phyloP scores from a whole-genome alignment of 2,888 invertebrate species.

The Melieria picta region DNA sequence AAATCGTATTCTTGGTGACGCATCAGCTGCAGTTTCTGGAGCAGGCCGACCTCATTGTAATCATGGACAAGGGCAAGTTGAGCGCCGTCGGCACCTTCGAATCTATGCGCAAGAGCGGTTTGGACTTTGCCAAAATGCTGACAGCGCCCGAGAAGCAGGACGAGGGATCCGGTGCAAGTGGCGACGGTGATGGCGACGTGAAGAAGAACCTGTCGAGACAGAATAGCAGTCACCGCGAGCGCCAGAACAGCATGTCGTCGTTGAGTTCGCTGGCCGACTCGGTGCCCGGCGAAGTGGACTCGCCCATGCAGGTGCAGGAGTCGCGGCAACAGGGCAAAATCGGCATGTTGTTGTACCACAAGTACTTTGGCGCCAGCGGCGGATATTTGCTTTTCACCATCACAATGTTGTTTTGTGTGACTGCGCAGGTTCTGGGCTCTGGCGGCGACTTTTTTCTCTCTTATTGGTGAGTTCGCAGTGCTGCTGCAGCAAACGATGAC shows the following conservation, averaged over 20 bases:
- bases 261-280: conserved; percentile 70
- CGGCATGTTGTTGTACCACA: conserved; percentile 71
- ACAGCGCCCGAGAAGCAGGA: conserved; percentile 68
- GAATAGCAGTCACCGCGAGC: conserved; percentile 52
- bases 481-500: not conserved
- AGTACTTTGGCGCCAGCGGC: conserved; percentile 79
- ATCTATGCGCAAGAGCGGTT: conserved; percentile 76
- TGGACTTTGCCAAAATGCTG: conserved; percentile 81
- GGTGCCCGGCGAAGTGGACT: conserved; percentile 63
- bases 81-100: conserved; percentile 75
- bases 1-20: conserved; percentile 81
- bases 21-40: conserved; percentile 86
- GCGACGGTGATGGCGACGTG: conserved; percentile 39
- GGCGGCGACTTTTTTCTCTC: conserved; percentile 82
- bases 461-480: conserved; percentile 70
- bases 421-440: conserved; percentile 78
- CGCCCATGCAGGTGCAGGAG: conserved; percentile 69
- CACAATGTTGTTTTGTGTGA: conserved; percentile 72
- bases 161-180: conserved; percentile 51
- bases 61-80: conserved; percentile 63
- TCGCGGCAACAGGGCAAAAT: conserved; percentile 72
- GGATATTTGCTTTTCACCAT: conserved; percentile 71
- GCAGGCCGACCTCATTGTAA: conserved; percentile 70
- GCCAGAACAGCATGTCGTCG: conserved; percentile 61
- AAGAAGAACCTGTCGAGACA: conserved; percentile 53